Percentiles rank a stretch among this genome's conserved stretches.
These are phyloP conservation scores for Orthosia cruda DNA, from an alignment of 2,888 invertebrate species.

Conservation along the genomic window DNA sequence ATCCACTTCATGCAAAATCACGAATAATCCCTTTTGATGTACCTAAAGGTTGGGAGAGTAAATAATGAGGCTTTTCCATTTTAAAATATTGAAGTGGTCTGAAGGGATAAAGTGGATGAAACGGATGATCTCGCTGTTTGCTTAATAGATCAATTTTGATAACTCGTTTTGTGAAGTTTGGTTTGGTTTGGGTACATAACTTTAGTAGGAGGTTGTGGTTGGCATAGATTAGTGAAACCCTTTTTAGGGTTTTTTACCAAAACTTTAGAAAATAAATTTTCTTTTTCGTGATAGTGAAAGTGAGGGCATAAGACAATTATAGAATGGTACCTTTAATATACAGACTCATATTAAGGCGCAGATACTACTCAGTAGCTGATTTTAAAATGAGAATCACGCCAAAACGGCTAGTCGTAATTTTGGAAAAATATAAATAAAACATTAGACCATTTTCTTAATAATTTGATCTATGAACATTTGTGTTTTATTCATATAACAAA, in stretches of 20 bases:
- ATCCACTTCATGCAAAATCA: slow-evolving; percentile 55
- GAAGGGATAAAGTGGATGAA: slow-evolving; percentile 23
- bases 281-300: too few species aligned
- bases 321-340: not conserved
- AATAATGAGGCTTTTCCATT: slow-evolving; percentile 55
- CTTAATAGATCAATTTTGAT: slow-evolving; percentile 51
- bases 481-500: too few species aligned
- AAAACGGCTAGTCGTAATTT: too few species aligned
- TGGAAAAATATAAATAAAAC: too few species aligned
- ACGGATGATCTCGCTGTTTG: slow-evolving; percentile 50
- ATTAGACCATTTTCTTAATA: too few species aligned
- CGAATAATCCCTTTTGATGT: slow-evolving; percentile 56
- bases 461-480: too few species aligned
- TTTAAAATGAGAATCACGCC: too few species aligned
- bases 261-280: not conserved
- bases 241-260: not conserved
- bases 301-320: too few species aligned
- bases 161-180: slow-evolving; percentile 39
- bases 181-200: slow-evolving; percentile 29
- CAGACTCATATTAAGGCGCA: not conserved
- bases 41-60: slow-evolving; percentile 39
- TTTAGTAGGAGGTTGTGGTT: slow-evolving; percentile 7
- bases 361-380: too few species aligned
- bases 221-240: not conserved
- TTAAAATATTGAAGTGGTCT: slow-evolving; percentile 55